Conservation (phyloP, 1,140 invertebrate genomes). For the Ceratina calcarata region DNA sequence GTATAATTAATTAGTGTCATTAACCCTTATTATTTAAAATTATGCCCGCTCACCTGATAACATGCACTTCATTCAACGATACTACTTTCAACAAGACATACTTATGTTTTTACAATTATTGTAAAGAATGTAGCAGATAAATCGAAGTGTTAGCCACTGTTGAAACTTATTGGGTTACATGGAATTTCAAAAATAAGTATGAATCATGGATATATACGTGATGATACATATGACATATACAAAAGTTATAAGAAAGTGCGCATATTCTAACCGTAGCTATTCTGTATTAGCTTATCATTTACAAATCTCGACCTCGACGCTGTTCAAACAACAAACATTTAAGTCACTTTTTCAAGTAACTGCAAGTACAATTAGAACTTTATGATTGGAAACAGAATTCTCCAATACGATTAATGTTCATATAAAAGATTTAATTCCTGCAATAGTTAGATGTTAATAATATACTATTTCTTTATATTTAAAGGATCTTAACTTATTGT, state of each 20-base stretch:
- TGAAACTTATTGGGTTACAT: background rate
- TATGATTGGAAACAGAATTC: background rate
- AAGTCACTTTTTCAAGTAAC: background rate
- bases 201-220: background rate
- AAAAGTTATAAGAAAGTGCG: slow-evolving; percentile 15
- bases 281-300: slow-evolving; percentile 1
- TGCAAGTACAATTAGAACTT: background rate
- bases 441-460: no score
- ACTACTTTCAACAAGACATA: background rate
- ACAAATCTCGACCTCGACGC: background rate
- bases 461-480: no score
- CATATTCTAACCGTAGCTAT: slow-evolving; percentile 11
- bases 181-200: background rate
- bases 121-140: background rate
- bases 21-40: slow-evolving; percentile 5
- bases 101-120: background rate
- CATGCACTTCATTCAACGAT: slow-evolving; percentile 10
- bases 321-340: background rate
- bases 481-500: no score
- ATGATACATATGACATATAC: background rate
- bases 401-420: background rate
- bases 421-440: no score
- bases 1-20: background rate
- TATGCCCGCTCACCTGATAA: slow-evolving; percentile 24
- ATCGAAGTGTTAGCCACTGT: background rate